Percentiles rank a stretch among this genome's conserved stretches.
Evolutionary conservation across 2,113 vertebrate species (phyloP).

Genomic region (Grallaria varia): DNA sequence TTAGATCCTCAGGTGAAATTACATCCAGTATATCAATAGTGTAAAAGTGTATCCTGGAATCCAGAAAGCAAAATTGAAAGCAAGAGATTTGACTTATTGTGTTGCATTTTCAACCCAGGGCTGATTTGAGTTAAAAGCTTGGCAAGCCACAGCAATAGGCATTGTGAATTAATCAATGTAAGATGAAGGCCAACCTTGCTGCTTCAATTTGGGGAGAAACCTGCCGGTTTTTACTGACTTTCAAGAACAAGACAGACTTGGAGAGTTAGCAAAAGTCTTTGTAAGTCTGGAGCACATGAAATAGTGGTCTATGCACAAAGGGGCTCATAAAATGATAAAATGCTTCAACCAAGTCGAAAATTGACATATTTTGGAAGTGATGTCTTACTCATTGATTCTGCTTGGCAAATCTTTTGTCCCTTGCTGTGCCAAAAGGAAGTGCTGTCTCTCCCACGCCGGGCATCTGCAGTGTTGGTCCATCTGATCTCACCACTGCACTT

Average conservation of each 20-base stretch:
- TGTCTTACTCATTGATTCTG: fast-evolving
- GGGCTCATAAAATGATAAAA: background rate
- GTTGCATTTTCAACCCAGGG: slow-evolving; percentile 4
- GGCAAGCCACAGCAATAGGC: background rate
- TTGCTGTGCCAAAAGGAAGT: fast-evolving
- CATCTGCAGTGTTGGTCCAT: fast-evolving
- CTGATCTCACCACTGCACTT: fast-evolving
- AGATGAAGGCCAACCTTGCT: background rate
- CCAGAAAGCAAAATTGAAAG: slow-evolving; percentile 49
- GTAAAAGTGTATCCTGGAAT: slow-evolving; percentile 9
- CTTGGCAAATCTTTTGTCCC: background rate
- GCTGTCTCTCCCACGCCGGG: fast-evolving
- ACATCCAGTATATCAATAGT: background rate
- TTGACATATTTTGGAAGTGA: fast-evolving
- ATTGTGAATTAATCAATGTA: background rate
- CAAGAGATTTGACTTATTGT: slow-evolving; percentile 14
- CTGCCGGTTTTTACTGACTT: background rate
- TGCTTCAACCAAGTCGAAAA: background rate
- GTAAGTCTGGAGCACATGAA: background rate
- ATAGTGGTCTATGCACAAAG: background rate
- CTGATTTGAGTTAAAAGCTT: slow-evolving; percentile 58
- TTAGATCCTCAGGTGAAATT: slow-evolving; percentile 39
- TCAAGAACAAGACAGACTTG: background rate
- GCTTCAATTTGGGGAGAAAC: background rate
- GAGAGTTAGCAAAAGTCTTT: background rate